Conservation (phyloP, 2,888 invertebrate genomes). For the Dryobota labecula region DNA sequence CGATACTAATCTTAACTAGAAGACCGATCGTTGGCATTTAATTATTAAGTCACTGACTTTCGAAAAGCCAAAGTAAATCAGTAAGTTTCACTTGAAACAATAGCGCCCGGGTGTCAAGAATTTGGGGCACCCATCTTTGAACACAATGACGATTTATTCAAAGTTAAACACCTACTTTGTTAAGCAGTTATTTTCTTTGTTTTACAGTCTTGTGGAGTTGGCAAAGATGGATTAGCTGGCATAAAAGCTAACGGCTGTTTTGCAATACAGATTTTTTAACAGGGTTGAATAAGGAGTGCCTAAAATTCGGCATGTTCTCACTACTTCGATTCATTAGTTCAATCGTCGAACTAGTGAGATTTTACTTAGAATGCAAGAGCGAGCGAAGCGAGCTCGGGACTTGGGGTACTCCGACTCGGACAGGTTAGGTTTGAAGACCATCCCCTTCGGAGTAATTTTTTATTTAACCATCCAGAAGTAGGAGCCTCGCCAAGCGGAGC, state of each 20-base stretch:
- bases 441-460: no score
- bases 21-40: conserved; percentile 55
- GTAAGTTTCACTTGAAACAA: conserved; percentile 62
- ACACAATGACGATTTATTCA: conserved; percentile 51
- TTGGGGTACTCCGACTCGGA: no score
- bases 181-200: conserved; percentile 38
- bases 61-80: conserved; percentile 62
- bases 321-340: no score
- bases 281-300: neutral
- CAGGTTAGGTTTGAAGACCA: no score
- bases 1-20: conserved; percentile 39
- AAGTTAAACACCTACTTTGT: conserved; percentile 23
- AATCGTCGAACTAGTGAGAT: no score
- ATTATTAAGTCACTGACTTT: conserved; percentile 59
- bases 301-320: no score
- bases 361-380: no score
- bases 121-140: conserved; percentile 61
- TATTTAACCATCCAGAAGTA: no score
- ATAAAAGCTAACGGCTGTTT: conserved; percentile 18
- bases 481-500: no score
- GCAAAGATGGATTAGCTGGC: conserved; percentile 18
- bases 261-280: neutral
- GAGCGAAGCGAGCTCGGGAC: no score
- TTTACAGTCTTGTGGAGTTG: neutral
- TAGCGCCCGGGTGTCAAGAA: conserved; percentile 46